Conservation (phyloP, 2,888 invertebrate genomes). For the Agonopterix alstromeriana region DNA sequence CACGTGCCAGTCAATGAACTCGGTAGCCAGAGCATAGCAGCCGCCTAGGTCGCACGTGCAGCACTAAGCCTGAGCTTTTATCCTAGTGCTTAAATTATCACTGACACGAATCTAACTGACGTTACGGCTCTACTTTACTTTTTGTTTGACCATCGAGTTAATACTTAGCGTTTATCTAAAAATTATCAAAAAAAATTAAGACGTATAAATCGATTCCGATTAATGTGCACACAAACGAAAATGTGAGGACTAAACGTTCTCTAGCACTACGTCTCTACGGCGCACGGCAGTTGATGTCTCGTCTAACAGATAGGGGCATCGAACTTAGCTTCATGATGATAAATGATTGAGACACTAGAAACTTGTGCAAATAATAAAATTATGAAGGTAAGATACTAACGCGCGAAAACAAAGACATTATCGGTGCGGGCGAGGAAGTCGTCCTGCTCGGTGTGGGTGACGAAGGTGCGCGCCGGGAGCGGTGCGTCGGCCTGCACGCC, state of each 20-base stretch:
- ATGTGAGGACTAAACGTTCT: too few species aligned
- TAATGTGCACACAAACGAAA: too few species aligned
- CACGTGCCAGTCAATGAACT: conserved; percentile 76
- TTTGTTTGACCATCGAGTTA: too few species aligned
- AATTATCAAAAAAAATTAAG: too few species aligned
- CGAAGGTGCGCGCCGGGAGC: conserved; percentile 56
- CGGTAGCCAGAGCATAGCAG: conserved; percentile 39
- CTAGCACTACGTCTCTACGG: too few species aligned
- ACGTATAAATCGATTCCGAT: too few species aligned
- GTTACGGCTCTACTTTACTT: too few species aligned
- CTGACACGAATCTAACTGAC: neutral
- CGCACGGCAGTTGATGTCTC: too few species aligned
- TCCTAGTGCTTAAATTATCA: neutral
- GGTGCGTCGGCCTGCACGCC: conserved; percentile 78
- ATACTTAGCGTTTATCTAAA: too few species aligned
- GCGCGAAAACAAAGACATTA: conserved; percentile 82
- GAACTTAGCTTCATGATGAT: conserved; percentile 33
- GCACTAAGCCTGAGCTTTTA: neutral
- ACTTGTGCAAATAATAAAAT: conserved; percentile 26
- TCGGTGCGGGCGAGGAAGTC: conserved; percentile 82
- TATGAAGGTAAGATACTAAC: conserved; percentile 65
- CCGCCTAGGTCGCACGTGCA: neutral
- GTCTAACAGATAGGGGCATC: conserved; percentile 32
- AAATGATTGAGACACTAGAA: conserved; percentile 2
- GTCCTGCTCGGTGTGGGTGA: conserved; percentile 78